Percentiles rank a stretch among this genome's conserved stretches.
These are phyloP conservation scores for Malurus leucopterus DNA, from an alignment of 2,797 vertebrate species.

Conservation along the genomic window DNA sequence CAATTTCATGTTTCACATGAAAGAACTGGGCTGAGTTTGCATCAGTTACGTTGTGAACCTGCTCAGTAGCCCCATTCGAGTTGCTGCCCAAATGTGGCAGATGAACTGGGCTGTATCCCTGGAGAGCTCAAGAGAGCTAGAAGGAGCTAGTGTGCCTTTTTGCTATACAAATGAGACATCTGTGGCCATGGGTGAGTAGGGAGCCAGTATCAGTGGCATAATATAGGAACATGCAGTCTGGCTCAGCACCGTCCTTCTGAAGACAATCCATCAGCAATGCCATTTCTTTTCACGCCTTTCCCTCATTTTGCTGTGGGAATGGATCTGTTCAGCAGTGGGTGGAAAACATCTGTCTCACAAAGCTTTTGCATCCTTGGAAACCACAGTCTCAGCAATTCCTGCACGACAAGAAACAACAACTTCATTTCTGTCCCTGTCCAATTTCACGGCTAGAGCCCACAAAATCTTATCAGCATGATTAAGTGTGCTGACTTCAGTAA, in stretches of 20 bases:
- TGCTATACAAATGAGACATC: neutral
- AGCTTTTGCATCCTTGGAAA: slow-evolving; percentile 6
- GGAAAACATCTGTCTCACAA: slow-evolving; percentile 17
- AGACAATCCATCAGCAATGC: neutral
- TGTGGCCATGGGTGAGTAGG: neutral
- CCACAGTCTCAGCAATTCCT: neutral
- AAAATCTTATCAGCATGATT: slow-evolving; percentile 4
- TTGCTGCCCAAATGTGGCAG: neutral
- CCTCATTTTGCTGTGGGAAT: neutral
- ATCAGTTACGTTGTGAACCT: neutral
- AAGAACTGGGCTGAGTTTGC: neutral
- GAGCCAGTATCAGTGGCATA: neutral
- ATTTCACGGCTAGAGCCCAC: neutral
- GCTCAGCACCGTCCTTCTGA: neutral
- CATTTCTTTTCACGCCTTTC: neutral
- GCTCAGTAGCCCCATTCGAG: neutral
- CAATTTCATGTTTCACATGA: neutral
- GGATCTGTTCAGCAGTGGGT: neutral
- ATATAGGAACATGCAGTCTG: neutral
- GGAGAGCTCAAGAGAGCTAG: neutral
- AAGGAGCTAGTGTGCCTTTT: neutral
- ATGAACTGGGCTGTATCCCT: neutral
- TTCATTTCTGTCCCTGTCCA: slow-evolving; percentile 23
- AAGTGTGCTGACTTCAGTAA: neutral
- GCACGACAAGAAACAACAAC: neutral